These are phyloP conservation scores for Standfussiana lucernea DNA, from an alignment of 2,888 invertebrate genomes.

Conservation along the genomic window DNA sequence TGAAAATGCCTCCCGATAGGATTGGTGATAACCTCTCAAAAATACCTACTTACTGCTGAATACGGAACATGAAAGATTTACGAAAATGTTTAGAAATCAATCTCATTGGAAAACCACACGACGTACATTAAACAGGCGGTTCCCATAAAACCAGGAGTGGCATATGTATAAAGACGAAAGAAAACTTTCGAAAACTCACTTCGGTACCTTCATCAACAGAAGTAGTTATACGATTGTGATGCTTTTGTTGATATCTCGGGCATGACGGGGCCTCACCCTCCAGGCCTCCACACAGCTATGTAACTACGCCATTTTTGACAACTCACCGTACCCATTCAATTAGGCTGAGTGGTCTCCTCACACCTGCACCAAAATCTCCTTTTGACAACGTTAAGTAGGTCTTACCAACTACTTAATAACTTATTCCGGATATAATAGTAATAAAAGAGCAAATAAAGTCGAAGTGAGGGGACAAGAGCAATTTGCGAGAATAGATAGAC, in stretches of 20 bases:
- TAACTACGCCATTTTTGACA: constrained; percentile 49
- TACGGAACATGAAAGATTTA: neutral
- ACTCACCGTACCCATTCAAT: constrained; percentile 44
- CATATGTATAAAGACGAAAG: neutral
- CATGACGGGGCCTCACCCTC: constrained; percentile 10
- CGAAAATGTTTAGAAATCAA: neutral
- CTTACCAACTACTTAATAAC: constrained; percentile 42
- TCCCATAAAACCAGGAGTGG: neutral
- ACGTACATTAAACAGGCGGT: too few relatives aligned
- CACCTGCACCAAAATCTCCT: constrained; percentile 24
- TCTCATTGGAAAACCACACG: neutral
- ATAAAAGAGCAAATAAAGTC: constrained; percentile 51
- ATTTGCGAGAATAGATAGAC: constrained; percentile 60
- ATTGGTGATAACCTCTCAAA: neutral
- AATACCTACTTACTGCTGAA: neutral
- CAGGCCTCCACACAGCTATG: neutral
- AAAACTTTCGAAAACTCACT: neutral
- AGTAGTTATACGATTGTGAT: constrained; percentile 1
- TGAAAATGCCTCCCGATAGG: neutral
- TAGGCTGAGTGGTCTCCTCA: constrained; percentile 46
- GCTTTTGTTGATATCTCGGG: constrained; percentile 8
- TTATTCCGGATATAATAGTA: constrained; percentile 47
- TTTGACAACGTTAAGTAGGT: constrained; percentile 23
- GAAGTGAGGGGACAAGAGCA: constrained; percentile 42
- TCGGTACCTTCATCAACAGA: constrained; percentile 20